Base-by-base conservation (phyloP, 2,797 vertebrate genomes). In the Acrossocheilus wenchowensis region DNA sequence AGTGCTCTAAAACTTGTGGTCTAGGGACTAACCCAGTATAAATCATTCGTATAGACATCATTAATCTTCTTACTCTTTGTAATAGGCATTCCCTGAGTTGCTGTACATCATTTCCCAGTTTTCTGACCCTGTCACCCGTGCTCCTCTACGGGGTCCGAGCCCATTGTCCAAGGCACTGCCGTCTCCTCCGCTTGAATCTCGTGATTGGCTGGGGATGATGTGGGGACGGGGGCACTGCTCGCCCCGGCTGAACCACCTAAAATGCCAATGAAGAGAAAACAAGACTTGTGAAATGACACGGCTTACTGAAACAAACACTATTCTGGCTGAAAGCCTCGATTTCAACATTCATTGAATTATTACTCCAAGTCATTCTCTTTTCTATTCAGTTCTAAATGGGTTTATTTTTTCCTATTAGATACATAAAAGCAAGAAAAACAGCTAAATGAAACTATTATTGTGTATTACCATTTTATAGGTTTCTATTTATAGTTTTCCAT, bases 51-150 rank as follows among this genome's bases (percentile, higher is more conserved):
- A 39, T 77, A 83, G n/a, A 64, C 15, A 12, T 73, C 7, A 77
- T 39, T 39, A 64, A 87, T 57, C 68, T 11, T 86, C 94, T 92
- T 77, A 96, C 95, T 96, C 90, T n/a, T 93, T 94, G 89, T 94
- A 95, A 78, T 94, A 95, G 2, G 93, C 92, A 83, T 95, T 94
- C 87, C 94, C 95, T 90, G 94, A 94, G 26, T 95, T 93, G 30
- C 93, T 95, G 92, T 94, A 95, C 1, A 93, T 94, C 90, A 95
- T 90, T 88, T 95, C 94, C 95, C 95, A 96, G 92, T 94, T 94
- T 15, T 95, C 92, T 84, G 89, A 23, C 87, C 87, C 84, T 86
- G 87, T 54, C 30, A 75, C 69, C 87, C 80, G 78, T 85, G 39
- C 82, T 43, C 82, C 84, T 60, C 84, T 89, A 69, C 41, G 73